Evolutionary conservation across 2,113 vertebrate species (phyloP).

Genomic region (Oncorhynchus keta): DNA sequence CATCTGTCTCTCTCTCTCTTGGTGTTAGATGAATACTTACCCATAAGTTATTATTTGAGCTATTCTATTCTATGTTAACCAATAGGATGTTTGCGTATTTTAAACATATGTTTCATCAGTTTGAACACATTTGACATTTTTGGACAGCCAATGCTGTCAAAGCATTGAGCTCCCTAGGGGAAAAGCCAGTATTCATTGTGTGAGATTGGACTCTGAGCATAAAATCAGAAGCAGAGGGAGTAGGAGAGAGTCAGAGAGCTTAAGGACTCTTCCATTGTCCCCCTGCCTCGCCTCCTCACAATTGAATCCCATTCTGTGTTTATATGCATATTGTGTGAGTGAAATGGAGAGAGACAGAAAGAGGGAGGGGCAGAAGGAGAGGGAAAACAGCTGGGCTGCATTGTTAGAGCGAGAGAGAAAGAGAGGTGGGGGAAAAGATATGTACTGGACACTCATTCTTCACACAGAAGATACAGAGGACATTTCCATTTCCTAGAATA

Average conservation of each 20-base stretch:
- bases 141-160: too few species aligned
- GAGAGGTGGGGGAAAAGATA: neutral
- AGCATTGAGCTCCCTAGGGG: too few species aligned
- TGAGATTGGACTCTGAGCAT: neutral
- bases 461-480: too few species aligned
- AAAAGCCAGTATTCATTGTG: neutral
- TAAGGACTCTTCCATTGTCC: conserved; percentile 10
- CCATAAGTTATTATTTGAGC: too few species aligned
- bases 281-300: conserved; percentile 4
- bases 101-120: too few species aligned
- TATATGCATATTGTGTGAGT: conserved; percentile 10
- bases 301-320: conserved; percentile 13
- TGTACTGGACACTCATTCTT: too few species aligned
- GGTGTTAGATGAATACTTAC: neutral
- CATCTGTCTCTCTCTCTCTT: neutral
- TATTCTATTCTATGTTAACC: too few species aligned
- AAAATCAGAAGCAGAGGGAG: neutral
- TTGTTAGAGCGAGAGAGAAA: conserved; percentile 7
- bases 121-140: too few species aligned
- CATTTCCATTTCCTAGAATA: too few species aligned
- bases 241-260: neutral
- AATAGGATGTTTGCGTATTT: too few species aligned
- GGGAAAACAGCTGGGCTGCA: conserved; percentile 20
- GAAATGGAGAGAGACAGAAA: conserved; percentile 17
- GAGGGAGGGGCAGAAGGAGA: conserved; percentile 3